Evolutionary conservation across 2,797 vertebrate genomes (phyloP), one percentile per base, ranked within the genome.

Genomic region (Octomys mimax): DNA sequence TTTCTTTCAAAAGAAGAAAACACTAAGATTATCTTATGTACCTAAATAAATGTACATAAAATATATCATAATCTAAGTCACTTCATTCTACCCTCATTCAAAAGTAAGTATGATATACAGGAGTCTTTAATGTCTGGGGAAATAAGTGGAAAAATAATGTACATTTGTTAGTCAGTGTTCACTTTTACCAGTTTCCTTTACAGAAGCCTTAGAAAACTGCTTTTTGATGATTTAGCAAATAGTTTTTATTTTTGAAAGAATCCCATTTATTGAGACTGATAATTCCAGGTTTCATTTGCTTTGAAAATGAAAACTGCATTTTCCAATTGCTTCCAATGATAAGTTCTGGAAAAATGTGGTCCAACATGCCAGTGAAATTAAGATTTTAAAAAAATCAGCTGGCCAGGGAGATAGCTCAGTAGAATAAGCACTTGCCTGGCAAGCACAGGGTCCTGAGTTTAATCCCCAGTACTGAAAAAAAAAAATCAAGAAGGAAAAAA

Each of bases 161-260:
- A 54, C 61, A 93, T 94, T 88, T 93, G 61, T 95, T 97, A 96
- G 89, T 89, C 49, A 95, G 73, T 8, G 36, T 54, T 86, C 87
- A 84, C 21, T 94, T 95, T 95, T 89, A 19, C 73, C 31, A 33
- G 8, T 92, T 97, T 46, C 59, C 86, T 94, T 97, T 93, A 95
- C 22, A 95, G 88, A 71, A 92, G 86, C 95, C 96, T 95, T 95
- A 64, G 92, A 92, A 97, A 97, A 97, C 85, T 95, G 92, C 85
- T 96, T 96, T 97, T 94, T 96, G 95, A 97, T 95, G 92, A 97
- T 85, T 92, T 97, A 88, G 92, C 54, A 98, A 97, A 97, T 95
- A 94, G 70, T 97, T 96, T 97, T 97, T 97, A 97, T 97, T 98
- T 96, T 95, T 88, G 97, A 97, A 97, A 96, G 93, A 97, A 97